These are phyloP conservation scores for Ichneumon xanthorius DNA, from an alignment of 2,888 invertebrate species.

Conservation along the genomic window DNA sequence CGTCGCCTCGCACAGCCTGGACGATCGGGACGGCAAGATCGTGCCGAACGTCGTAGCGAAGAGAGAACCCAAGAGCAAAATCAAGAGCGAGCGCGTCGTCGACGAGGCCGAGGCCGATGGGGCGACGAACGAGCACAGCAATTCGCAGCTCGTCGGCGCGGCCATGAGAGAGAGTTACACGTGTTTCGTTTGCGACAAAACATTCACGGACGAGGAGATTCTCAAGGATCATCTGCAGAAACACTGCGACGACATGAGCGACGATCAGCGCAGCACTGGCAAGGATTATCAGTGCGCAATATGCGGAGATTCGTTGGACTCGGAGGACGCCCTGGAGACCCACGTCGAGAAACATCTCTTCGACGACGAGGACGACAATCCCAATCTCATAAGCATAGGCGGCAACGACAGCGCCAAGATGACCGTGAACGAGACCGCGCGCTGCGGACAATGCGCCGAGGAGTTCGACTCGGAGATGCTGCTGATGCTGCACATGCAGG, in stretches of 20 bases:
- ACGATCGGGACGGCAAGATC: constrained; percentile 43
- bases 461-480: constrained; percentile 78
- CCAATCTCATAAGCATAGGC: constrained; percentile 78
- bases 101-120: constrained; percentile 8
- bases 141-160: neutral
- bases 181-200: constrained; percentile 83
- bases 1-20: constrained; percentile 72
- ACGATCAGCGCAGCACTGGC: constrained; percentile 69
- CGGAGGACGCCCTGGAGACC: constrained; percentile 78
- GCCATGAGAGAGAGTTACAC: constrained; percentile 70
- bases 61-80: constrained; percentile 33
- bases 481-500: constrained; percentile 80
- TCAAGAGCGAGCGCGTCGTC: neutral
- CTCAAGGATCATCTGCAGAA: constrained; percentile 82
- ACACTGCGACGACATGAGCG: constrained; percentile 82
- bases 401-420: constrained; percentile 51
- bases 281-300: constrained; percentile 82
- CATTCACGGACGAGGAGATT: constrained; percentile 80
- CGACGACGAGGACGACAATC: constrained; percentile 82
- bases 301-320: constrained; percentile 79
- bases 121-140: neutral
- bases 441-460: constrained; percentile 78
- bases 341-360: constrained; percentile 81
- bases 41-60: neutral
- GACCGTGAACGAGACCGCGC: constrained; percentile 10